A percentile compares a stretch with the other conserved stretches of the same genome.
Conservation (phyloP, 2,113 vertebrate species). For the Petrocephalus microphthalmus region DNA sequence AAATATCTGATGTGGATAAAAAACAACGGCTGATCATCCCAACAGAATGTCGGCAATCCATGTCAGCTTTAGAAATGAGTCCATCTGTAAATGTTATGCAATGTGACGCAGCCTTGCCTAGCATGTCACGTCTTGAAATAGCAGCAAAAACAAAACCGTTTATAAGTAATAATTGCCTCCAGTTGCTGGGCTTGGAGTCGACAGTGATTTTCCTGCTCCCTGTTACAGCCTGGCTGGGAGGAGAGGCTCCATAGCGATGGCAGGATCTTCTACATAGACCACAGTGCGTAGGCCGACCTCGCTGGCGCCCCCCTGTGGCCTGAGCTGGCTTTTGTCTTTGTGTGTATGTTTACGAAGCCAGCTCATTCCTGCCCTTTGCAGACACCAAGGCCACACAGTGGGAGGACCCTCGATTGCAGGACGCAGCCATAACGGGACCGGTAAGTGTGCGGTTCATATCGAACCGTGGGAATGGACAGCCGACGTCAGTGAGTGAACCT, state of each 20-base stretch:
- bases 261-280: constrained; percentile 93
- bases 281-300: constrained; percentile 67
- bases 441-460: constrained; percentile 61
- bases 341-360: not conserved
- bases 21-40: not conserved
- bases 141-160: not conserved
- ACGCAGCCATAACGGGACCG: constrained; percentile 84
- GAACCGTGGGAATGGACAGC: not conserved
- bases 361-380: constrained; percentile 37
- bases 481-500: not conserved
- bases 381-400: constrained; percentile 91
- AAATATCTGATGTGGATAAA: not conserved
- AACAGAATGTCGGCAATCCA: not conserved
- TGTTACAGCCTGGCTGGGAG: constrained; percentile 86
- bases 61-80: not conserved
- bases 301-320: not conserved
- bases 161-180: not conserved
- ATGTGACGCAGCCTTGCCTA: not conserved
- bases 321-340: not conserved
- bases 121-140: not conserved
- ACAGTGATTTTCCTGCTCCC: constrained; percentile 18
- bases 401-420: constrained; percentile 93
- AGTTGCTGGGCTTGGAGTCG: not conserved
- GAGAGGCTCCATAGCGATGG: constrained; percentile 87
- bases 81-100: not conserved